Percentiles rank a stretch among this genome's conserved stretches.
Conservation (phyloP, 1,140 invertebrate species). For the Triops longicaudatus region DNA sequence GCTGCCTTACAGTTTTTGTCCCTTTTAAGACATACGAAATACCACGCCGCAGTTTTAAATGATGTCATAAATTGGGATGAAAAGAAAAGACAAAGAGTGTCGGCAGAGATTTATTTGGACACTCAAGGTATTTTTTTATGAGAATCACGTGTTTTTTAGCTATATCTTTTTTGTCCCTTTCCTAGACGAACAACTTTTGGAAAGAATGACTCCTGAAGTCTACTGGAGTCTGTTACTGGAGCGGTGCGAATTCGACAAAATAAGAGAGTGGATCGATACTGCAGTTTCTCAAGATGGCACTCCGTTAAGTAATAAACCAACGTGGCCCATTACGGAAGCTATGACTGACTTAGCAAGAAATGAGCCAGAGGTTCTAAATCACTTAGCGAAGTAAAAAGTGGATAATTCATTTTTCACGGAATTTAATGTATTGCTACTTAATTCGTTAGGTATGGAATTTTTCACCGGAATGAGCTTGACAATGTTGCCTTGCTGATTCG, state of each 20-base stretch:
- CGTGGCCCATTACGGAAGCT: not conserved
- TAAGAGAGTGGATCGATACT: not conserved
- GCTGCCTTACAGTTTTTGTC: not conserved
- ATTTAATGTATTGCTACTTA: not conserved
- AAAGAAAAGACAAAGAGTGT: not conserved
- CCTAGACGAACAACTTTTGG: not conserved
- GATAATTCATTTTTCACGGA: not conserved
- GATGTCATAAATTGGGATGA: not conserved
- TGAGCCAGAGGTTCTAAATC: not conserved
- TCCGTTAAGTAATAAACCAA: not conserved
- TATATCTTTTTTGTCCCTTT: not conserved
- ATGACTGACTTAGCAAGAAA: not conserved
- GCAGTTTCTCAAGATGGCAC: not conserved
- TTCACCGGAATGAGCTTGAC: not conserved
- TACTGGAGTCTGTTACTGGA: not conserved
- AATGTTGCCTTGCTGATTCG: not conserved
- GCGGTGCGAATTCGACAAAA: not conserved
- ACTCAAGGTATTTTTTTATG: not conserved
- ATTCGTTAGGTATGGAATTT: not conserved
- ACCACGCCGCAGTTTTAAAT: not conserved
- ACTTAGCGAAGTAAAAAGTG: not conserved
- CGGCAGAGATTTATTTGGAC: not conserved
- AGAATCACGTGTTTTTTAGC: not conserved
- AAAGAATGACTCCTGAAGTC: not conserved
- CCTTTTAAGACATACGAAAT: slow-evolving; percentile 6